Evolutionary conservation across 2,888 invertebrate genomes (phyloP), one percentile per base, ranked within the genome.

Genomic region (Onchidella celtica): DNA sequence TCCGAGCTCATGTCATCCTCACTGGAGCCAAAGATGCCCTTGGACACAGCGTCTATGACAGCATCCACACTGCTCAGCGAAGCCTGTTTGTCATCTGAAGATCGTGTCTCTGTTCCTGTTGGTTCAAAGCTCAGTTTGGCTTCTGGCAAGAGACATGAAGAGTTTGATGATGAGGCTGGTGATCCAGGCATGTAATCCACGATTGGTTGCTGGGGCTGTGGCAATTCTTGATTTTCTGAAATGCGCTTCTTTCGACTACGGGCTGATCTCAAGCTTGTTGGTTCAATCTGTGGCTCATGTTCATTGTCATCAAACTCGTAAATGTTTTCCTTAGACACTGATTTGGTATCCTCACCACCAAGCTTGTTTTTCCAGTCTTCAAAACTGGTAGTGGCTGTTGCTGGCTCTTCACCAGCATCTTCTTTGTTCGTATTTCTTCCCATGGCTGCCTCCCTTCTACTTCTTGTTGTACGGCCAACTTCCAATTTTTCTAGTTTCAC

Each of bases 41-140:
- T 95, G 1, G 97, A 96, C 0, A 97, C 97, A 90, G 98, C 97
- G 87, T 98, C 98, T 85, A 97, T 97, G 21, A 97, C 95, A 88
- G 97, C 97, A 91, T 98, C 98, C 14, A 97, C 95, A 0, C 96
- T 96, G 75, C 88, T 89, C 86, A 87, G 86, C 21, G 75, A 77
- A 4, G 65, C 57, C 3, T 69, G 75, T 6, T 79, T 59, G 4
- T 77, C 77, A 6, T 68, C 77, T 24, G 57, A 1, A 6, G 68
- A 6, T 21, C 21, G 40, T 2, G 27, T 24, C 9, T 69, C 72
- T 55, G 63, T 24, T 32, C 14, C 32, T 21, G 47, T 17, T 4
- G 55, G 1, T 11, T 61, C 61, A 75, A 68, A 38, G 55, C 72
- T 38, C 17, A 27, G 63, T 38, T 72, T 76, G 4, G 66, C 2